A percentile compares a stretch with the other conserved stretches of the same genome.
Conservation (phyloP, 2,113 vertebrate species). For the Athene noctua region DNA sequence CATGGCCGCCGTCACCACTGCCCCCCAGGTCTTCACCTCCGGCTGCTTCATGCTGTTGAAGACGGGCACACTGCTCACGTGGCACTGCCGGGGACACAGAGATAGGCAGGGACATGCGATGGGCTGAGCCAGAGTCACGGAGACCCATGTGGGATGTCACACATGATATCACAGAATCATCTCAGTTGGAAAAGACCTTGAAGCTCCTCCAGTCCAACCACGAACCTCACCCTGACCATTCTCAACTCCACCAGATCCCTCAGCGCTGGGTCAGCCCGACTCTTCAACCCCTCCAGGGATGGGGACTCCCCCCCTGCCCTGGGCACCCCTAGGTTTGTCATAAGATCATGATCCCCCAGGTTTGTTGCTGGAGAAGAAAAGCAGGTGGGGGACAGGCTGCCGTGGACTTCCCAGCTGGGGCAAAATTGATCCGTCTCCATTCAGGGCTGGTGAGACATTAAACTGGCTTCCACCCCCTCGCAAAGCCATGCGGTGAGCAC, state of each 20-base stretch:
- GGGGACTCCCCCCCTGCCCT: too few relatives aligned
- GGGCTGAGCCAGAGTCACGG: not conserved
- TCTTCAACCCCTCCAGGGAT: too few relatives aligned
- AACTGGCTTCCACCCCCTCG: not conserved
- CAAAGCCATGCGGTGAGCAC: rapidly evolving
- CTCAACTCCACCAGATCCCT: too few relatives aligned
- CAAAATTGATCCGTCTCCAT: not conserved
- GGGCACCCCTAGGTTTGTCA: rapidly evolving
- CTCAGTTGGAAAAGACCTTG: too few relatives aligned
- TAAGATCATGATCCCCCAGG: rapidly evolving
- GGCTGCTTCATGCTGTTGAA: constrained; percentile 93
- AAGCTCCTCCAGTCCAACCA: too few relatives aligned
- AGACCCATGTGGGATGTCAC: rapidly evolving
- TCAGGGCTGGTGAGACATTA: not conserved
- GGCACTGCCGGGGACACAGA: constrained; percentile 79
- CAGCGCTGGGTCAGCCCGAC: too few relatives aligned
- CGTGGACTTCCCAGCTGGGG: not conserved
- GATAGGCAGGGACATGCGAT: not conserved
- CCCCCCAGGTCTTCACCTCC: constrained; percentile 85
- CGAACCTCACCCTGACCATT: too few relatives aligned
- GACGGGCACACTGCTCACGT: constrained; percentile 93
- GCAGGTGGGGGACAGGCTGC: not conserved
- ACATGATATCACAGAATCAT: rapidly evolving
- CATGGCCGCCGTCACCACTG: constrained; percentile 89
- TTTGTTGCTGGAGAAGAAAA: not conserved